Conservation (phyloP, 2,888 invertebrate genomes). For the Idaea dimidiata region DNA sequence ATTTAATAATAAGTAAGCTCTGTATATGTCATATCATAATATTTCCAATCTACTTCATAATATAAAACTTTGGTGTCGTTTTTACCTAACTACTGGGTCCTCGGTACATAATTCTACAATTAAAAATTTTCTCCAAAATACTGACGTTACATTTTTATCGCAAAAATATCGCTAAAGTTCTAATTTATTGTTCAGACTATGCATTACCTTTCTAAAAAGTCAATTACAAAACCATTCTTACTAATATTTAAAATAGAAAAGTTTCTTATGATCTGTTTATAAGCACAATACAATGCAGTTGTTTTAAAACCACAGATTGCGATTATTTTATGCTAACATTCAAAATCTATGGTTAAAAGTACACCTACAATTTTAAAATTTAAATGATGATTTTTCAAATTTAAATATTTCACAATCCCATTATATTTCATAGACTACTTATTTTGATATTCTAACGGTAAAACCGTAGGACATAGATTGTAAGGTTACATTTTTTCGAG, state of each 20-base stretch:
- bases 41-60: conserved; percentile 42
- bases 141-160: conserved; percentile 63
- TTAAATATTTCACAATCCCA: too few species aligned
- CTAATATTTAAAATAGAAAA: conserved; percentile 25
- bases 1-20: conserved; percentile 72
- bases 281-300: background rate
- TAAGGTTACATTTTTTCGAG: conserved; percentile 35
- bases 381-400: too few species aligned
- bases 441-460: background rate
- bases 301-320: too few species aligned
- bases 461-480: conserved; percentile 21
- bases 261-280: conserved; percentile 34
- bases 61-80: conserved; percentile 73
- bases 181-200: conserved; percentile 59
- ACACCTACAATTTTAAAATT: too few species aligned
- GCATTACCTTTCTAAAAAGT: conserved; percentile 39
- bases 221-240: background rate
- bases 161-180: conserved; percentile 73
- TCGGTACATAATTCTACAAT: conserved; percentile 56
- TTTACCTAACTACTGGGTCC: conserved; percentile 73
- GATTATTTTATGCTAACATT: too few species aligned
- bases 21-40: conserved; percentile 39
- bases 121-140: conserved; percentile 73
- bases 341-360: too few species aligned
- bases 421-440: background rate